Conservation (phyloP, 2,797 vertebrate species). For the Artibeus lituratus region DNA sequence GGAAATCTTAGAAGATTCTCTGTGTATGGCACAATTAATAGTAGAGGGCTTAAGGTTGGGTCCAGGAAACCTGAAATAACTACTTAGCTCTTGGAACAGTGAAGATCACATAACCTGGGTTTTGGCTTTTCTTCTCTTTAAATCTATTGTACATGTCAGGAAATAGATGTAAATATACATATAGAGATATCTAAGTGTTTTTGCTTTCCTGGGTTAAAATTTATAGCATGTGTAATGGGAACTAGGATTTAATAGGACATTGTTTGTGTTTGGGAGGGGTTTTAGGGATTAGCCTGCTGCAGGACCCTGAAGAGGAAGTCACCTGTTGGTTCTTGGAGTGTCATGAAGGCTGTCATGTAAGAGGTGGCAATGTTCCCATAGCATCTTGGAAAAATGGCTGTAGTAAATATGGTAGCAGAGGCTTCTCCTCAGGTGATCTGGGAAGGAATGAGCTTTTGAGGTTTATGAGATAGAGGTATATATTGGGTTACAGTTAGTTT, state of each 20-base stretch:
- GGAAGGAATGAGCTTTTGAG: background rate
- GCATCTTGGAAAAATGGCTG: background rate
- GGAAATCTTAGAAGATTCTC: constrained; percentile 17
- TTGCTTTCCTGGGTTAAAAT: background rate
- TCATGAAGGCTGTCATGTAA: background rate
- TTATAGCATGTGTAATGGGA: background rate
- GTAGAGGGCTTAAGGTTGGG: background rate
- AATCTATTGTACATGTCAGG: background rate
- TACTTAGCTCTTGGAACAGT: constrained; percentile 9
- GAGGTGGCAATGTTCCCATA: background rate
- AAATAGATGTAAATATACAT: background rate
- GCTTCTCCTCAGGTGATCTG: background rate
- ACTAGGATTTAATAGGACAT: background rate
- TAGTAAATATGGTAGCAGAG: background rate
- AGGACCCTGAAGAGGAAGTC: background rate
- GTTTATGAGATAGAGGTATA: background rate
- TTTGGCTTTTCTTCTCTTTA: constrained; percentile 19
- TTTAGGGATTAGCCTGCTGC: background rate
- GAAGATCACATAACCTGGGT: background rate
- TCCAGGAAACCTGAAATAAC: background rate
- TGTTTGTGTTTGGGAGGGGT: constrained; percentile 13
- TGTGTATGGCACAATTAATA: background rate
- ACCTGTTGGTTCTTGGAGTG: background rate
- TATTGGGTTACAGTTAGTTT: background rate
- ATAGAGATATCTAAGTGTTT: background rate